A percentile compares a stretch with the other conserved stretches of the same genome.
Conservation (phyloP, 2,797 vertebrate genomes). For the Channa striata region DNA sequence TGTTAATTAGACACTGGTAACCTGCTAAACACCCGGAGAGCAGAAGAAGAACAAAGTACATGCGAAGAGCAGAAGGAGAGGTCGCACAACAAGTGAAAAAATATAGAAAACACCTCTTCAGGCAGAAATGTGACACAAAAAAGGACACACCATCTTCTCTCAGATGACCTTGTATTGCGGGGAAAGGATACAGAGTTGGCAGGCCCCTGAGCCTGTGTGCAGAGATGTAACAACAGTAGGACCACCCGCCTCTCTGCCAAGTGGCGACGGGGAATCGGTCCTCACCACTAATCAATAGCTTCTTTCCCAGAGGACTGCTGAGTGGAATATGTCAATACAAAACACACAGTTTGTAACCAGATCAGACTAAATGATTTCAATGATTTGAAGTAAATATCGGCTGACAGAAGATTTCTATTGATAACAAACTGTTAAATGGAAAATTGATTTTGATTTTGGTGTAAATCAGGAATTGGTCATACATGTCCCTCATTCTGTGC, state of each 20-base stretch:
- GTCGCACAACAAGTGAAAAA: constrained; percentile 43
- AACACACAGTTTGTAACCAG: constrained; percentile 15
- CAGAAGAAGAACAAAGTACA: constrained; percentile 11
- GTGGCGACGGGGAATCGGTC: constrained; percentile 29
- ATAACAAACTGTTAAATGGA: constrained; percentile 13
- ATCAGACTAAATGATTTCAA: constrained; percentile 11
- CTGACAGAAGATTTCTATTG: constrained; percentile 25
- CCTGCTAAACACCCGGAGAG: constrained; percentile 35
- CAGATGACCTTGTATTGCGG: constrained; percentile 76
- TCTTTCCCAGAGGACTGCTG: constrained; percentile 20
- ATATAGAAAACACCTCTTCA: constrained; percentile 49
- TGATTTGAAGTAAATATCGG: constrained; percentile 23
- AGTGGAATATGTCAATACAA: constrained; percentile 19
- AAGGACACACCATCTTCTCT: constrained; percentile 74
- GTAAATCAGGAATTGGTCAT: constrained; percentile 7
- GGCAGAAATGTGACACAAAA: constrained; percentile 66
- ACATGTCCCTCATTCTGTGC: not conserved
- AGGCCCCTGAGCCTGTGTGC: constrained; percentile 69
- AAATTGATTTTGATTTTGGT: constrained; percentile 11
- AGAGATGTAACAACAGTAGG: constrained; percentile 60
- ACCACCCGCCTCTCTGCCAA: constrained; percentile 47
- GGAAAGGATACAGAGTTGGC: constrained; percentile 67
- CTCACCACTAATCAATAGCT: constrained; percentile 48
- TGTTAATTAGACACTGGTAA: constrained; percentile 45
- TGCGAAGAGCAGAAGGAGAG: constrained; percentile 47